phyloP scores from a whole-genome alignment of 1,140 invertebrate species.

The Melipona quadrifasciata region DNA sequence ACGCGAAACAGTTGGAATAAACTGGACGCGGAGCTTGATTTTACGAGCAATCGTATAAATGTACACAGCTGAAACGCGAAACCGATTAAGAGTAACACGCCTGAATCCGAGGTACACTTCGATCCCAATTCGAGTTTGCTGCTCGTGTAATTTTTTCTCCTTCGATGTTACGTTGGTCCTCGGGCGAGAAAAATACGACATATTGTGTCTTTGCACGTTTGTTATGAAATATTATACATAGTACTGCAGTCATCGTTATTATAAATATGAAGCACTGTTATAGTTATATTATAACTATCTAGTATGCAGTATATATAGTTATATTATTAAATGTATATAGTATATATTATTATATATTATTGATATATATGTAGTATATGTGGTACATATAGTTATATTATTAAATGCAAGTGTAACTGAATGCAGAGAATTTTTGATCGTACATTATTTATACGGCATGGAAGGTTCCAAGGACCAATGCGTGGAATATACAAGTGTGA shows the following conservation, averaged over 20 bases:
- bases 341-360: no score
- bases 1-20: slow-evolving; percentile 28
- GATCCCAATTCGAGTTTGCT: slow-evolving; percentile 17
- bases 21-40: slow-evolving; percentile 18
- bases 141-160: neutral
- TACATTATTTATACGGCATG: no score
- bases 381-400: no score
- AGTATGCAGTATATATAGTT: no score
- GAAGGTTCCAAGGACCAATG: neutral
- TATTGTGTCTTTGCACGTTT: neutral
- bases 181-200: neutral
- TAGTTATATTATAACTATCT: neutral
- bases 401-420: neutral
- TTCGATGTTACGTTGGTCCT: neutral
- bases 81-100: slow-evolving; percentile 42
- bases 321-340: neutral
- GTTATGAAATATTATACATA: neutral
- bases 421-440: neutral
- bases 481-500: neutral
- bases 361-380: no score
- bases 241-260: no score
- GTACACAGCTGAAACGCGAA: slow-evolving; percentile 36
- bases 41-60: slow-evolving; percentile 49
- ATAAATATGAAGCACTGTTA: neutral
- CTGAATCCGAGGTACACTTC: neutral